Conservation (phyloP, 2,888 invertebrate genomes). For the Sarcophaga variegata region DNA sequence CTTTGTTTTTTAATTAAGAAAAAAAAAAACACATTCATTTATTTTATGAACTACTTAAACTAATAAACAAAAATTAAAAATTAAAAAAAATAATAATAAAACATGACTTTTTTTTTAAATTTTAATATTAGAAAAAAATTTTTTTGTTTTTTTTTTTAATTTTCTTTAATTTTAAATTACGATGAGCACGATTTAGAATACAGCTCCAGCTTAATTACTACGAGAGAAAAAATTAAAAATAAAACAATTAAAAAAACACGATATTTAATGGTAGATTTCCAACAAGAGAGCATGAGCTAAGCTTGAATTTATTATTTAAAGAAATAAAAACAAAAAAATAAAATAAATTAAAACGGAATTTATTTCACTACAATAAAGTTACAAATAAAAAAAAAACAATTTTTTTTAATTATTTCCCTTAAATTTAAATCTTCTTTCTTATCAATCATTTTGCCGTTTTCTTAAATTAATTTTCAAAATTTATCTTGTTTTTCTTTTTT, state of each 20-base stretch:
- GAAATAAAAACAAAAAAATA: slow-evolving; percentile 42
- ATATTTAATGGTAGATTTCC: neutral
- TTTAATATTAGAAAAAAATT: neutral
- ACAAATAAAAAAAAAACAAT: neutral
- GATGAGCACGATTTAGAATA: slow-evolving; percentile 47
- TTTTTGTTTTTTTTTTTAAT: too few species aligned
- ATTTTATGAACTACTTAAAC: slow-evolving; percentile 68
- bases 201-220: slow-evolving; percentile 8
- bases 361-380: slow-evolving; percentile 53
- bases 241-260: neutral
- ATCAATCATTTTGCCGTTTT: neutral
- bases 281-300: neutral
- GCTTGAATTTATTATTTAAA: slow-evolving; percentile 48
- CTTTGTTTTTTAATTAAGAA: neutral
- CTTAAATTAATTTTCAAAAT: too few species aligned
- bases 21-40: slow-evolving; percentile 65
- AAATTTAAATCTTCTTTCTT: slow-evolving; percentile 16
- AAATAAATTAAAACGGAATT: neutral
- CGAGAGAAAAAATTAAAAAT: neutral
- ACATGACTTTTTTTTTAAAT: slow-evolving; percentile 46
- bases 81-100: slow-evolving; percentile 40
- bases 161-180: slow-evolving; percentile 28
- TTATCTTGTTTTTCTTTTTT: neutral
- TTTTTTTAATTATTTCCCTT: slow-evolving; percentile 9
- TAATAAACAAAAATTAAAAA: slow-evolving; percentile 61